Base-by-base conservation (phyloP, 2,888 invertebrate species). In the Aquatica leii region DNA sequence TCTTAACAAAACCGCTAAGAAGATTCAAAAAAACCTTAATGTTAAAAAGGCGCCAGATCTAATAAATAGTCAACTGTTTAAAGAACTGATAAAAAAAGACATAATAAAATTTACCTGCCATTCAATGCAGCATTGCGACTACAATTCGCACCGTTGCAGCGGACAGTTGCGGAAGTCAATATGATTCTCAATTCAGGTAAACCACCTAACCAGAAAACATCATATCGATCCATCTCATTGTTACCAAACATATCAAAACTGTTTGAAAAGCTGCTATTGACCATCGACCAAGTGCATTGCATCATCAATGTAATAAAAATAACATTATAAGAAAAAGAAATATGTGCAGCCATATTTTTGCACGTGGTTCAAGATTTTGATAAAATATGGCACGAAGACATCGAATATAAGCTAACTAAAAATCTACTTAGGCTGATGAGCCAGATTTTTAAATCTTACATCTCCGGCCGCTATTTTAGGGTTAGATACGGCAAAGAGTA, bases 371-470 rank as follows among this genome's bases (percentile, higher is more conserved):
- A 51, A 51, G 31, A 11, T 31, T 60, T 68, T 43, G 59, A 62
- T 50, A 59, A 62, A 52, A 62, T 64, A 9, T 66, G 68, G 50
- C 66, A 62, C 48, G 41, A 62, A 14, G 41, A 54, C 9, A 34
- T 64, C 14, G 46, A 52, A 8, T 57, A 66, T 35, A 65, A 68
- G 52, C 6, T 68, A 46, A 58, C 31, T 15, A 66, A 48, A 50
- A 1, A 49, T 9, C 41, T 66, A 20, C 63, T 59, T 51, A 35
- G 24, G 35, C 49, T 66, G 24, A 58, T 40, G 8, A n/a, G 46
- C 6, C 20, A 35, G 2, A 53, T 50, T 59, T 18, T 56, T 17
- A 56, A 20, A 51, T 52, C 53, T 41, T 43, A n/a, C n/a, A n/a
- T n/a, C n/a, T n/a, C n/a, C n/a, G n/a, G n/a, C n/a, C n/a, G n/a